Conservation (phyloP, 2,797 vertebrate species). For the Paratrypauchen microcephalus region DNA sequence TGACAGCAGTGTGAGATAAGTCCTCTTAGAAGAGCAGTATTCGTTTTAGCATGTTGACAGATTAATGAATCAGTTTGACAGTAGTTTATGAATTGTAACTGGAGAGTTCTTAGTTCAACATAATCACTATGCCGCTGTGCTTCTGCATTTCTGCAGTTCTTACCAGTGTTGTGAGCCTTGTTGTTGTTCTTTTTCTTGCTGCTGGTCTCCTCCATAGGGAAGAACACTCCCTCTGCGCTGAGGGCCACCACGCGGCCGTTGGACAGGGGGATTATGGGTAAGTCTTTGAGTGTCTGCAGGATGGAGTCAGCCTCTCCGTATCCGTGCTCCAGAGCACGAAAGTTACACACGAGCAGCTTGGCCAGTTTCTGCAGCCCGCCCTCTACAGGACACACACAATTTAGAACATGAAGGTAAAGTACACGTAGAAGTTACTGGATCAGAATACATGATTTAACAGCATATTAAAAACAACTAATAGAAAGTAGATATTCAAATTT, state of each 20-base stretch:
- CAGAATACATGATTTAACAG: too few species aligned
- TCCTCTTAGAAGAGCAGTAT: too few species aligned
- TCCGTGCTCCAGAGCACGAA: slow-evolving; percentile 78
- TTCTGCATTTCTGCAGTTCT: not conserved
- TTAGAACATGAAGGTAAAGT: not conserved
- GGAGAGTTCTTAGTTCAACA: not conserved
- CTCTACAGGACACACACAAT: slow-evolving; percentile 47
- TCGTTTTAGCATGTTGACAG: too few species aligned
- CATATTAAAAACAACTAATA: too few species aligned
- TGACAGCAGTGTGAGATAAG: too few species aligned
- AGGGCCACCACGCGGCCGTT: slow-evolving; percentile 76
- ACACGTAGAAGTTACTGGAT: too few species aligned
- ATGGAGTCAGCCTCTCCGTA: slow-evolving; percentile 71
- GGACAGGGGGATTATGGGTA: slow-evolving; percentile 80
- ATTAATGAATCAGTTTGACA: too few species aligned
- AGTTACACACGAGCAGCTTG: slow-evolving; percentile 79
- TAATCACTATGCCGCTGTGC: not conserved
- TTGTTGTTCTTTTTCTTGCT: slow-evolving; percentile 53
- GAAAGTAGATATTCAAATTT: too few species aligned
- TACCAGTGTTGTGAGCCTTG: slow-evolving; percentile 57
- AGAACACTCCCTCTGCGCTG: slow-evolving; percentile 71
- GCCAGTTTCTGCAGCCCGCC: slow-evolving; percentile 68
- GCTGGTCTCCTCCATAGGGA: slow-evolving; percentile 71
- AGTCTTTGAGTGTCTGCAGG: slow-evolving; percentile 69
- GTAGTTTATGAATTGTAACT: too few species aligned